A percentile compares a stretch with the other conserved stretches of the same genome.
These are phyloP conservation scores for Ypsolopha scabrella DNA, from an alignment of 2,888 invertebrate genomes.

Conservation along the genomic window DNA sequence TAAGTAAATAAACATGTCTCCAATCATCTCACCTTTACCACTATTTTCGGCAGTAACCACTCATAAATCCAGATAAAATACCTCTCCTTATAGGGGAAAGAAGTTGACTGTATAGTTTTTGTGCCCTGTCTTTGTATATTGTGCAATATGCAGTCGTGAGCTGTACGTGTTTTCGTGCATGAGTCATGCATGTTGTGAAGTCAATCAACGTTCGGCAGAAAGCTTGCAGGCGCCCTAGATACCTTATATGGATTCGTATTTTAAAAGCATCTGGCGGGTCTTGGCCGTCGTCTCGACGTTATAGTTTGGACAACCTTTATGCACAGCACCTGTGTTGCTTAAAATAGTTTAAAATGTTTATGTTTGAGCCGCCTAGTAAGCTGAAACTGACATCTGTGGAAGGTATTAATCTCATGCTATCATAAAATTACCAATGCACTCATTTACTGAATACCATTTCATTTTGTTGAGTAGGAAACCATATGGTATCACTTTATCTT, in stretches of 20 bases:
- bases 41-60: no score
- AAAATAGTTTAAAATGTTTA: constrained; percentile 68
- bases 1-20: constrained; percentile 71
- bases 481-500: no score
- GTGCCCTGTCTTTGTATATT: background rate
- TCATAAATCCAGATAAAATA: constrained; percentile 1
- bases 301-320: constrained; percentile 21
- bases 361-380: constrained; percentile 80
- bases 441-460: no score
- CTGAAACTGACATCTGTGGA: constrained; percentile 81
- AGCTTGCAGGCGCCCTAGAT: constrained; percentile 66
- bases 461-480: no score
- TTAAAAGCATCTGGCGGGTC: constrained; percentile 54
- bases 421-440: no score
- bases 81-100: background rate
- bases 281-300: constrained; percentile 15
- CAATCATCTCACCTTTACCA: background rate
- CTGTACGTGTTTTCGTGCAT: constrained; percentile 12
- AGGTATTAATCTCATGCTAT: constrained; percentile 58
- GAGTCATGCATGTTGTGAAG: constrained; percentile 31
- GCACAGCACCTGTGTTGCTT: constrained; percentile 16
- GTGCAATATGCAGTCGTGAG: constrained; percentile 1
- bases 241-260: constrained; percentile 73
- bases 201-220: constrained; percentile 62
- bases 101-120: constrained; percentile 1